Evolutionary conservation across 1,140 invertebrate genomes (phyloP), one percentile per base, ranked within the genome.

Genomic region (Drosophila obscura): DNA sequence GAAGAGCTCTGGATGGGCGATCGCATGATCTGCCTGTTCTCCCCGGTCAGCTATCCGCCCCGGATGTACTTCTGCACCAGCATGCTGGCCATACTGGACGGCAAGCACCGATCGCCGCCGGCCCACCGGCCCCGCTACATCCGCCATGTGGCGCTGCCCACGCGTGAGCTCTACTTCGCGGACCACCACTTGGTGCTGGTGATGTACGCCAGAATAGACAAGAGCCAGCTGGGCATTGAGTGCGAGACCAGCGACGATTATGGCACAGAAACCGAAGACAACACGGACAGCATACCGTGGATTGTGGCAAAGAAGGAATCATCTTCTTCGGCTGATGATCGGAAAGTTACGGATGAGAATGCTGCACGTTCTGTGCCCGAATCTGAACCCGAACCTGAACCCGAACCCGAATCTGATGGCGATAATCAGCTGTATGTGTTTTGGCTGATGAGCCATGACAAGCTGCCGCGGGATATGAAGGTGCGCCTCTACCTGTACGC

Each of bases 1-100:
- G 50, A 66, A 26, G 68, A 72, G 13, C 9, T 72, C 3, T 72
- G 68, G 63, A 55, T 53, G 1, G 5, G 13, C 2, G 68, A 72
- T 13, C 56, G 63, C 2, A 60, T 66, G 56, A 4, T 60, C 0
- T 11, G 35, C 0, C 7, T 67, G 0, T 55, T 72, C 16, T 48
- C 55, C 49, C 28, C 62, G 1, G 5, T 11, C 4, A 16, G 13
- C 4, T 66, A 72, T 49, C 62, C 68, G 0, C 55, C 53, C 0
- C 11, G 16, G 1, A 43, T 55, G 8, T 8, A 53, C 1, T 59
- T 53, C 24, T 72, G 68, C 44, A 24, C 66, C 15, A 43, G 55
- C 6, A 35, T 48, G 2, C 3, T 59, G 9, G 68, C 68, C 4
- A 1, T 72, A 24, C n/a, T 65, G 9, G 7, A 11, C 2, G 9